A percentile compares a stretch with the other conserved stretches of the same genome.
Conservation (phyloP, 2,113 vertebrate genomes). For the Clarias batrachus region DNA sequence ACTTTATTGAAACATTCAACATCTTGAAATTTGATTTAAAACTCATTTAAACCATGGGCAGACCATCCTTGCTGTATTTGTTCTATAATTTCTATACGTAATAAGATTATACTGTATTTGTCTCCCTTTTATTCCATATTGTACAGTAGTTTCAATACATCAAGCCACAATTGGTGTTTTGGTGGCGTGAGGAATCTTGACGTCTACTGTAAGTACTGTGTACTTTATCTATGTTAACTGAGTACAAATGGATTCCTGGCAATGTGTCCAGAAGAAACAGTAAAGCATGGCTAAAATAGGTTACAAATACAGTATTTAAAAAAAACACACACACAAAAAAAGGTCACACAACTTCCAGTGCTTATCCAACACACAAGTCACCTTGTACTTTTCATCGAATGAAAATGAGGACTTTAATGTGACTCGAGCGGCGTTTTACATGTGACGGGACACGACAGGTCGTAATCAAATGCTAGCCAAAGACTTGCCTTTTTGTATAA, state of each 20-base stretch:
- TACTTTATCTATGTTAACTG: too few relatives aligned
- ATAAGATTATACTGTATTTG: too few relatives aligned
- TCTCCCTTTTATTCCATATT: too few relatives aligned
- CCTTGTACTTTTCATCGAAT: background rate
- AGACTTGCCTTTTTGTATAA: background rate
- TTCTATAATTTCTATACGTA: too few relatives aligned
- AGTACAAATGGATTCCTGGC: background rate
- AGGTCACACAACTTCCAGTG: background rate
- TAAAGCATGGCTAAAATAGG: background rate
- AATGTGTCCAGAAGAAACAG: background rate
- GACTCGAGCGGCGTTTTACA: slow-evolving; percentile 10
- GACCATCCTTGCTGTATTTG: too few relatives aligned
- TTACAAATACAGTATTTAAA: background rate
- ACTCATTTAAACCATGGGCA: too few relatives aligned
- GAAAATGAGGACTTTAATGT: background rate
- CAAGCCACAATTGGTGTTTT: background rate
- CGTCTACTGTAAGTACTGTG: background rate
- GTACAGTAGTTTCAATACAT: background rate
- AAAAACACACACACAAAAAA: too few relatives aligned
- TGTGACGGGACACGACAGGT: background rate
- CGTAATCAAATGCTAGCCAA: slow-evolving; percentile 17
- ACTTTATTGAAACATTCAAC: too few relatives aligned
- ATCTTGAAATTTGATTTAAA: too few relatives aligned
- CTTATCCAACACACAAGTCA: background rate
- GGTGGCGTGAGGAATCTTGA: background rate